A percentile compares a stretch with the other conserved stretches of the same genome.
These are phyloP conservation scores for Alfaro cultratus DNA, from an alignment of 2,797 vertebrate genomes.

Conservation along the genomic window DNA sequence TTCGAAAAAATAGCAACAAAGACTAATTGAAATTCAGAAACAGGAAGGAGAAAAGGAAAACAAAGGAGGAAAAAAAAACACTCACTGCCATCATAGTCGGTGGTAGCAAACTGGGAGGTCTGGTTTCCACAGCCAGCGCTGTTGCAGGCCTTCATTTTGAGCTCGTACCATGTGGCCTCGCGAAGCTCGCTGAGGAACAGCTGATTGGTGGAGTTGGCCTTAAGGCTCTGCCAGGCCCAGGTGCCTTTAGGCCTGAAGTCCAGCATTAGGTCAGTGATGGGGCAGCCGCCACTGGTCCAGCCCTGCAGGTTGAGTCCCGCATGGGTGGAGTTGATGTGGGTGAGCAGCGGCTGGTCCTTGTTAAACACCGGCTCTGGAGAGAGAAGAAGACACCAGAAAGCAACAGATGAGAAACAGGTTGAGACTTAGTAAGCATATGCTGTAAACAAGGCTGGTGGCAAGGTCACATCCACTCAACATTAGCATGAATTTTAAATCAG, in stretches of 20 bases:
- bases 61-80: conserved; percentile 21
- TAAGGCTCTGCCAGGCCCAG: conserved; percentile 95
- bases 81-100: conserved; percentile 98
- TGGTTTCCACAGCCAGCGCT: conserved; percentile 96
- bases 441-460: not conserved
- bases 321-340: conserved; percentile 97
- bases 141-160: conserved; percentile 98
- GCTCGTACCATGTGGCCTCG: conserved; percentile 98
- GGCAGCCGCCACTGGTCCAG: conserved; percentile 97
- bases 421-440: not conserved
- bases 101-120: conserved; percentile 93
- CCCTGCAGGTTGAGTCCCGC: conserved; percentile 97
- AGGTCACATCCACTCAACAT: not conserved
- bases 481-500: not conserved
- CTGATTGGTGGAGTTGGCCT: conserved; percentile 90
- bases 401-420: not conserved
- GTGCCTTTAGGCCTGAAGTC: conserved; percentile 97
- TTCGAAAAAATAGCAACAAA: not conserved
- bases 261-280: conserved; percentile 91
- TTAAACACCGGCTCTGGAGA: conserved; percentile 93
- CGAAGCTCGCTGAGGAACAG: conserved; percentile 94
- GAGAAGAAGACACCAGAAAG: not conserved
- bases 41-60: not conserved
- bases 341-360: conserved; percentile 97
- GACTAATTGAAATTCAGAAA: not conserved